These are phyloP conservation scores for Leistus spinibarbis DNA, from an alignment of 2,888 invertebrate species.

Conservation along the genomic window DNA sequence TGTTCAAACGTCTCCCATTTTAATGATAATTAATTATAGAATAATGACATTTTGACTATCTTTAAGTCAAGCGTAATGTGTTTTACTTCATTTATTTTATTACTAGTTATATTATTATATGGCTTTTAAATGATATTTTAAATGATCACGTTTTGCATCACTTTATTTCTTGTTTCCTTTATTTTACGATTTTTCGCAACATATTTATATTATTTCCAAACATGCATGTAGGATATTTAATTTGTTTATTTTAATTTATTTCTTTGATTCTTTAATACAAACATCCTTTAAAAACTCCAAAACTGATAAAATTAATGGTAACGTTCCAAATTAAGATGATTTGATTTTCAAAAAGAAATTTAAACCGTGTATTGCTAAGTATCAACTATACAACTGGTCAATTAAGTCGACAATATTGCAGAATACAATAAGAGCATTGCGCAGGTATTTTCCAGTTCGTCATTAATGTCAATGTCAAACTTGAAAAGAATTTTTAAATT, in stretches of 20 bases:
- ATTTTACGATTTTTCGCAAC: neutral
- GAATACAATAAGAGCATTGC: neutral
- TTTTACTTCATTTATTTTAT: neutral
- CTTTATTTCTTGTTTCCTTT: neutral
- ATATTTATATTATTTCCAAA: neutral
- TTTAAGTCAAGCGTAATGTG: neutral
- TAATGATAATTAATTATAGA: neutral
- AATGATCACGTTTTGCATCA: neutral
- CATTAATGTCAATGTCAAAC: neutral
- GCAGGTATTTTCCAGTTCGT: neutral
- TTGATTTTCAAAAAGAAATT: neutral
- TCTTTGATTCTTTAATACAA: too few species aligned
- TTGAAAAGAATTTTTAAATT: neutral
- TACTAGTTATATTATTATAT: neutral
- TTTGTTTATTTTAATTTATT: too few species aligned
- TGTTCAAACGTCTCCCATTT: neutral
- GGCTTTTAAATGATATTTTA: neutral
- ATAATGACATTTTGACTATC: neutral
- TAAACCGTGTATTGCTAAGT: neutral
- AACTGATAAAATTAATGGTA: too few species aligned
- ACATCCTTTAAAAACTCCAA: too few species aligned
- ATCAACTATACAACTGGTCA: neutral
- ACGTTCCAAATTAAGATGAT: too few species aligned
- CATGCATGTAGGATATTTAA: neutral
- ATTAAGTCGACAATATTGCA: neutral